A percentile compares a stretch with the other conserved stretches of the same genome.
These are phyloP conservation scores for Alitta virens DNA, from an alignment of 2,888 invertebrate genomes.

Conservation along the genomic window DNA sequence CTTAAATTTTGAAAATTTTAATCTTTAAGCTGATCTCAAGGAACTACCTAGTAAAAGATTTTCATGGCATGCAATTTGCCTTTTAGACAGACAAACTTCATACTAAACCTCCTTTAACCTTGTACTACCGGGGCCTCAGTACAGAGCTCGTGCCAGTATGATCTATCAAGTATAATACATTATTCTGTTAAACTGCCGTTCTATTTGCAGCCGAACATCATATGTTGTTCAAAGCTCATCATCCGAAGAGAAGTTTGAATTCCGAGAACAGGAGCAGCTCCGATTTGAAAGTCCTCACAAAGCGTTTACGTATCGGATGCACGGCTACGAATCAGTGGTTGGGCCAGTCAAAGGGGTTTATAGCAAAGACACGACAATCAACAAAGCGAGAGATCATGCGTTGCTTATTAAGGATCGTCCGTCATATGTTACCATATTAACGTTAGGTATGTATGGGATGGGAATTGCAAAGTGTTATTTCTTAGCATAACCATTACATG, in stretches of 20 bases:
- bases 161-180: no score
- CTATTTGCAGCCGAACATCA: conserved; percentile 43
- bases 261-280: conserved; percentile 59
- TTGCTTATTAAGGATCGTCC: conserved; percentile 80
- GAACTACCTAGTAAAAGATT: no score
- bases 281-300: conserved; percentile 87
- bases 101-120: no score
- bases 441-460: conserved; percentile 66
- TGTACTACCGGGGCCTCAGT: no score
- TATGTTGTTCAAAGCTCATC: conserved; percentile 75
- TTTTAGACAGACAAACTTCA: no score
- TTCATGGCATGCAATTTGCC: no score
- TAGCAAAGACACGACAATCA: conserved; percentile 56
- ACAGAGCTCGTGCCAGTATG: no score
- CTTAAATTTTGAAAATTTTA: no score
- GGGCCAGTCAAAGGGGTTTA: conserved; percentile 79
- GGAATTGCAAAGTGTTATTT: no score
- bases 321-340: conserved; percentile 81
- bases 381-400: conserved; percentile 78
- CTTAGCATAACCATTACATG: no score
- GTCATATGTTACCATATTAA: conserved; percentile 84
- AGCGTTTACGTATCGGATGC: conserved; percentile 85
- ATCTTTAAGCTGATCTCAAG: no score
- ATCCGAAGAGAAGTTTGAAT: conserved; percentile 65
- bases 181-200: no score